A percentile compares a stretch with the other conserved stretches of the same genome.
phyloP scores from a whole-genome alignment of 1,140 invertebrate genomes.

The Pectinophora gossypiella region DNA sequence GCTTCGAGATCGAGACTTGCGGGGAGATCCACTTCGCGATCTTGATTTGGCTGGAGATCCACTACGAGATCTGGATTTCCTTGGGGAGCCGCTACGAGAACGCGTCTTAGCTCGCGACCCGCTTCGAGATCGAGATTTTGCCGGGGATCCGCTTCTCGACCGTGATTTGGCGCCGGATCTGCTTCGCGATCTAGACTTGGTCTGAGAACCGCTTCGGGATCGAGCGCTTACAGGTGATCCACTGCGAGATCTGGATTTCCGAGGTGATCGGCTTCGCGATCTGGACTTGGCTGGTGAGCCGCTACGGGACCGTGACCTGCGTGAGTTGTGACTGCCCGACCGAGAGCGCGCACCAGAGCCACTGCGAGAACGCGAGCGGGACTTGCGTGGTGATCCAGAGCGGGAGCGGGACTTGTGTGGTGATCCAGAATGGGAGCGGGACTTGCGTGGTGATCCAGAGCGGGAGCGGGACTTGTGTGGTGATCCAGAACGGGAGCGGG shows the following conservation, averaged over 20 bases:
- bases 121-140: slow-evolving; percentile 20
- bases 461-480: too few species aligned
- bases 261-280: slow-evolving; percentile 8
- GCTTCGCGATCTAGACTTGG: slow-evolving; percentile 20
- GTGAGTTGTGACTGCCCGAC: background rate
- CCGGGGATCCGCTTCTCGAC: slow-evolving; percentile 15
- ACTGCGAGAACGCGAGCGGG: slow-evolving; percentile 8
- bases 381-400: background rate
- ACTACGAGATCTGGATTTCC: slow-evolving; percentile 2
- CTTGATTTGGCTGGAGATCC: background rate
- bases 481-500: slow-evolving; percentile 10
- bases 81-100: slow-evolving; percentile 14
- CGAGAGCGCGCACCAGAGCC: background rate
- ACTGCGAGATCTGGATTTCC: slow-evolving; percentile 20
- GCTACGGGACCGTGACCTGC: slow-evolving; percentile 6
- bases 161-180: slow-evolving; percentile 10
- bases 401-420: background rate
- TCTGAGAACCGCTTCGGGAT: too few species aligned
- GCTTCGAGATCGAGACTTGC: background rate
- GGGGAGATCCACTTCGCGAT: slow-evolving; percentile 9
- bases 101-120: slow-evolving; percentile 18
- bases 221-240: slow-evolving; percentile 21
- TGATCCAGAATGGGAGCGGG: slow-evolving; percentile 13
- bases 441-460: slow-evolving; percentile 28
- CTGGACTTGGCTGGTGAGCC: slow-evolving; percentile 15